Conservation (phyloP, 1,140 invertebrate genomes). For the Procambarus virginalis region DNA sequence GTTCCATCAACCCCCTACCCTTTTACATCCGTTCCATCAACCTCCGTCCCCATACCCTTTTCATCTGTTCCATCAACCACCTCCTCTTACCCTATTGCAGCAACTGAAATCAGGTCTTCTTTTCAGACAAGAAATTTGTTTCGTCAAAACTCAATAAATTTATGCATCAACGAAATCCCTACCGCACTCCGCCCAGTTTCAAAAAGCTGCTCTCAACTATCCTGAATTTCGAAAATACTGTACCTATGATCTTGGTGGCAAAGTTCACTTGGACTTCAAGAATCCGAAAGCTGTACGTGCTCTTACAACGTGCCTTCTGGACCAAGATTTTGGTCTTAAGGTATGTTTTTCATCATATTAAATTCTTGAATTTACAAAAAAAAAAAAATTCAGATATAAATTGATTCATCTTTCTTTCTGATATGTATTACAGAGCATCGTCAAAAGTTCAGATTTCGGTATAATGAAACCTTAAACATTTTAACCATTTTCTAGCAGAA, state of each 20-base stretch:
- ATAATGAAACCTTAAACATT: too few species aligned
- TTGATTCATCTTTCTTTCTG: too few species aligned
- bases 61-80: too few species aligned
- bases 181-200: slow-evolving; percentile 85
- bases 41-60: too few species aligned
- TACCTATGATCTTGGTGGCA: slow-evolving; percentile 80
- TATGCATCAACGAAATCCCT: slow-evolving; percentile 91
- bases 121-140: slow-evolving; percentile 29
- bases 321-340: slow-evolving; percentile 89
- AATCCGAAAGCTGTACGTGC: slow-evolving; percentile 83
- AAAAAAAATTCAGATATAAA: too few species aligned
- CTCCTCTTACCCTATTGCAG: background rate
- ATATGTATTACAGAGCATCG: too few species aligned
- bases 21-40: too few species aligned
- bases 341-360: slow-evolving; percentile 69
- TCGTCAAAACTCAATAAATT: slow-evolving; percentile 74
- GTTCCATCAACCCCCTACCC: too few species aligned
- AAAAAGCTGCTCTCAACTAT: slow-evolving; percentile 82
- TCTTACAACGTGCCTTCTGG: slow-evolving; percentile 86
- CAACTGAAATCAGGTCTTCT: background rate
- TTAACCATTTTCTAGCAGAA: too few species aligned
- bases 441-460: too few species aligned
- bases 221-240: slow-evolving; percentile 82
- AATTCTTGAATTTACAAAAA: background rate
- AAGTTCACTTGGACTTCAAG: slow-evolving; percentile 88